phyloP scores from a whole-genome alignment of 2,797 vertebrate genomes.

The Pterois miles region DNA sequence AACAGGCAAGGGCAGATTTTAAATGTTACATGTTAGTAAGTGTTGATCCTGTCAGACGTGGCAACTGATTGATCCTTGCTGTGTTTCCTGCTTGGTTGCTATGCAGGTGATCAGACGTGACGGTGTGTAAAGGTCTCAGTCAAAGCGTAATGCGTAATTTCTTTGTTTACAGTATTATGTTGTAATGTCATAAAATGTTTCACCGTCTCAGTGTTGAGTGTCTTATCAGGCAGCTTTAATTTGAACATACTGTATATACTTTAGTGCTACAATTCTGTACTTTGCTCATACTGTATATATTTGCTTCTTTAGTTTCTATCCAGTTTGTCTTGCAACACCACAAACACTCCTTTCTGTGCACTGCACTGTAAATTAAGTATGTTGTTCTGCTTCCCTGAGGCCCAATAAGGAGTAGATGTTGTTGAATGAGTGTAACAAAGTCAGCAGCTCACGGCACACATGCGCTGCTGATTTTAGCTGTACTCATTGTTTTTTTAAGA shows the following conservation, averaged over 20 bases:
- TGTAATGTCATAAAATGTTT: background rate
- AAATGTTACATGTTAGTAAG: slow-evolving; percentile 47
- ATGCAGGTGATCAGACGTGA: background rate
- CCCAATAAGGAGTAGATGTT: background rate
- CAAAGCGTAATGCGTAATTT: background rate
- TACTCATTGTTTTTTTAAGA: background rate
- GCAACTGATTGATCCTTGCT: background rate
- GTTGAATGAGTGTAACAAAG: background rate
- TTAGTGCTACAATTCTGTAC: background rate
- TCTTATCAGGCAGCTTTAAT: background rate
- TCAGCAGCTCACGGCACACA: background rate
- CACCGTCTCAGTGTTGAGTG: background rate
- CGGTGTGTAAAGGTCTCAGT: background rate
- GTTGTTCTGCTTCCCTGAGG: background rate
- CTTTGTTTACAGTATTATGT: background rate
- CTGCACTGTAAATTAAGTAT: background rate
- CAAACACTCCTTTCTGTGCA: background rate
- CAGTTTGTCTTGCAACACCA: slow-evolving; percentile 2
- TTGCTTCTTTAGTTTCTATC: background rate
- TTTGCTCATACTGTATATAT: background rate
- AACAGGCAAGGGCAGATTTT: background rate
- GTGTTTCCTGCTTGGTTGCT: background rate
- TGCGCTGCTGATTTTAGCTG: background rate
- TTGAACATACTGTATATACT: background rate
- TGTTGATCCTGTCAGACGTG: background rate